Conservation (phyloP, 2,113 vertebrate genomes). For the Proterorhinus semilunaris region DNA sequence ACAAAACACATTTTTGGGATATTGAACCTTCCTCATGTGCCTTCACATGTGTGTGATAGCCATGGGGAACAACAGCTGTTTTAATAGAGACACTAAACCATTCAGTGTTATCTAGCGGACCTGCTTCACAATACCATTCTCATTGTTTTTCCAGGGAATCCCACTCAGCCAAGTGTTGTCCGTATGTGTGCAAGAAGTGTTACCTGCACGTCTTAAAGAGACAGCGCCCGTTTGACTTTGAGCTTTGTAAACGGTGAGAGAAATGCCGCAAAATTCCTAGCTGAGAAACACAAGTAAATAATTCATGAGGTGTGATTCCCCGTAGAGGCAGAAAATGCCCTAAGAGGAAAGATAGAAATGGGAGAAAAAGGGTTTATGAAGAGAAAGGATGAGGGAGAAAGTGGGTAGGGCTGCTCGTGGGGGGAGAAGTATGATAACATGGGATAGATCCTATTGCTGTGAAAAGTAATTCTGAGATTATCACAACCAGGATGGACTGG, state of each 20-base stretch:
- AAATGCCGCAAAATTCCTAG: conserved; percentile 30
- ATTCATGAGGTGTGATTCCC: conserved; percentile 69
- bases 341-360: conserved; percentile 18
- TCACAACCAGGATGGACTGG: neutral
- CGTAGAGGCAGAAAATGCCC: conserved; percentile 56
- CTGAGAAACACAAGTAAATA: conserved; percentile 56
- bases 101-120: neutral
- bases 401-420: conserved; percentile 15
- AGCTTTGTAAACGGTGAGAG: conserved; percentile 39
- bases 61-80: neutral
- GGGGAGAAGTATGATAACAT: conserved; percentile 12
- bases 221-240: conserved; percentile 4
- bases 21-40: no score
- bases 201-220: conserved; percentile 27
- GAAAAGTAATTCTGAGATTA: conserved; percentile 3
- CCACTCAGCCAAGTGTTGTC: neutral
- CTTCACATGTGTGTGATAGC: no score
- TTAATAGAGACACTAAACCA: neutral
- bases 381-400: neutral
- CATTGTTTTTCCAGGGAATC: neutral
- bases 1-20: no score
- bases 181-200: neutral
- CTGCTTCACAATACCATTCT: neutral
- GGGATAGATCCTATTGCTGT: conserved; percentile 14
- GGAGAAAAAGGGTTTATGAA: conserved; percentile 9